A percentile compares a stretch with the other conserved stretches of the same genome.
These are phyloP conservation scores for Lophotriccus pileatus DNA, from an alignment of 2,797 vertebrate species.

Conservation along the genomic window DNA sequence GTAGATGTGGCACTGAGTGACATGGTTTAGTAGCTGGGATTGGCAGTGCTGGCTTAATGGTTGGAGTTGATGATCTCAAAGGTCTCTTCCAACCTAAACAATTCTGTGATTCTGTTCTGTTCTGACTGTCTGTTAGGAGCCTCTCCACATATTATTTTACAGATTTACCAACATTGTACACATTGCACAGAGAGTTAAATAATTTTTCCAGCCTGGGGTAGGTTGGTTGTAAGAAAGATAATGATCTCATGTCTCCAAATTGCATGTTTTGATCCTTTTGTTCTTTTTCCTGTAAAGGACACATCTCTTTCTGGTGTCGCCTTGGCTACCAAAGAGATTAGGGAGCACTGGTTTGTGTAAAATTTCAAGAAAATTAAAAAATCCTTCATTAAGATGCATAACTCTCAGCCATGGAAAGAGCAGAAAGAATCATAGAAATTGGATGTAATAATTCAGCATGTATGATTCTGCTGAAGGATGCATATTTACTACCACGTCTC, in stretches of 20 bases:
- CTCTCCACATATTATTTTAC: neutral
- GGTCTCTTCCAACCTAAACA: neutral
- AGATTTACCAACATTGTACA: neutral
- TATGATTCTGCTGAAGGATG: neutral
- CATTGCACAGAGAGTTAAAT: neutral
- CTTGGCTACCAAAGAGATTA: neutral
- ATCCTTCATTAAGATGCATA: neutral
- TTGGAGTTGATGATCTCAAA: neutral
- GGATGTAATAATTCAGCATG: neutral
- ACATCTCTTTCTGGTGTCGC: neutral
- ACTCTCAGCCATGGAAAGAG: neutral
- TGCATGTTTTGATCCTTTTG: neutral
- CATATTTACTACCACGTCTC: neutral
- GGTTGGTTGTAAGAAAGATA: neutral
- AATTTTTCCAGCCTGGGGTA: neutral
- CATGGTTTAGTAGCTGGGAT: neutral
- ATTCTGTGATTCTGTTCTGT: neutral
- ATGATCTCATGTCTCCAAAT: neutral
- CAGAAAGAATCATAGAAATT: neutral
- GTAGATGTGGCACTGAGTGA: neutral
- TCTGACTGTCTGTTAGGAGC: neutral
- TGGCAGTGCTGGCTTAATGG: neutral
- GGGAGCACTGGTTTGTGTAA: neutral
- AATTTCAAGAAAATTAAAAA: neutral
- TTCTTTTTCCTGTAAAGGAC: neutral